These are phyloP conservation scores for Papilio machaon DNA, from an alignment of 1,140 invertebrate genomes.

Conservation along the genomic window DNA sequence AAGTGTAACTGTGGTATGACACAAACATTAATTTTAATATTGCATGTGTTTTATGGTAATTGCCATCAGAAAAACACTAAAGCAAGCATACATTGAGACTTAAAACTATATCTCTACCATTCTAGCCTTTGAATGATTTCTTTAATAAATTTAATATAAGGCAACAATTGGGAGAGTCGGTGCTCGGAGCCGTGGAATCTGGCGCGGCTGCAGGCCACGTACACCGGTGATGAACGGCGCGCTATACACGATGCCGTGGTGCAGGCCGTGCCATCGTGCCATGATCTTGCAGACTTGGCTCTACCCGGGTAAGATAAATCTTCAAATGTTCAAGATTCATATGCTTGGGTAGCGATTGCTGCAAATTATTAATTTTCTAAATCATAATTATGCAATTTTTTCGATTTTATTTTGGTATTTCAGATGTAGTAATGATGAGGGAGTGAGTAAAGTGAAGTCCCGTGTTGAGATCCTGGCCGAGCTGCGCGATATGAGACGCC, in stretches of 20 bases:
- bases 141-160: conserved; percentile 56
- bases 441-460: conserved; percentile 48
- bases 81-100: too few species aligned
- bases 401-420: conserved; percentile 3
- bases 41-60: too few species aligned
- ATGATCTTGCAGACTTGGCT: conserved; percentile 58
- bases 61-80: too few species aligned
- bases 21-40: too few species aligned
- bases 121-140: conserved; percentile 43
- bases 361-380: background rate
- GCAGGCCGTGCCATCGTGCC: conserved; percentile 51
- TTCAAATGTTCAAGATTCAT: background rate
- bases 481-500: conserved; percentile 84
- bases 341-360: too few species aligned
- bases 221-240: conserved; percentile 64
- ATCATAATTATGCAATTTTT: background rate
- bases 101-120: background rate
- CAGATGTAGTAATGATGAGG: conserved; percentile 40
- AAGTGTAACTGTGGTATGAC: too few species aligned
- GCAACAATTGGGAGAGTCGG: conserved; percentile 43
- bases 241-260: conserved; percentile 69
- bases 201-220: conserved; percentile 59
- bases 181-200: conserved; percentile 54
- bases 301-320: conserved; percentile 49
- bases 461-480: conserved; percentile 82